Base-by-base conservation (phyloP, 2,113 vertebrate genomes). In the Urocolius indicus region DNA sequence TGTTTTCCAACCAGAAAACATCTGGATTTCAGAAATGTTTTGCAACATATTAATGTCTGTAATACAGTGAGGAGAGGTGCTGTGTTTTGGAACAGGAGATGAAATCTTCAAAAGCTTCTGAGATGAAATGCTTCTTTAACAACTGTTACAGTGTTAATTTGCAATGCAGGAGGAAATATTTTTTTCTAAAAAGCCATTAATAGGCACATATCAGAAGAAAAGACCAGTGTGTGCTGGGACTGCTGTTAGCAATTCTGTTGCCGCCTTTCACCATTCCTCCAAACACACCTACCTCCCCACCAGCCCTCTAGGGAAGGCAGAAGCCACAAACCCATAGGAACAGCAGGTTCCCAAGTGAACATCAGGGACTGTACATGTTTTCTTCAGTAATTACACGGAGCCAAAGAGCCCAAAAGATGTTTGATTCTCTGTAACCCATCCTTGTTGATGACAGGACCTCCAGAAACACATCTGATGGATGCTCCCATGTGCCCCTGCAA, bases 401-500 rank as follows among this genome's bases (percentile, higher is more conserved):
- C 16, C 6, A 13, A 91, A 95, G 29, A 72, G 13, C 29, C 45
- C 3, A 3, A 68, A 83, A 61, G n/a, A 88, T 20, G 16, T 43
- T 79, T 79, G 57, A 57, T 87, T 36, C 12, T 8, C 48, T 2
- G 4, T 46, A 46, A 36, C 18, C 23, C 38, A 24, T 6, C 3
- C 13, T 7, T 2, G 0, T 0, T 68, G 26, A 49, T 22, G 16
- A n/a, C 1, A 9, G 15, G 16, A 48, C 54, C 41, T 90, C 29
- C 67, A 86, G 72, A 90, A 92, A 68, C n/a, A 69, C 36, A 49
- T 16, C 3, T 45, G 78, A n/a, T 0, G 8, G 38, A 36, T 0
- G 0, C 20, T 79, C 9, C 34, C 12, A n/a, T 0, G 0, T 51
- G 41, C 26, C 23, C 6, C 54, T 13, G 5, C 2, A 4, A 87